Evolutionary conservation across 2,888 invertebrate species (phyloP).

Genomic region (Dicyrtomina minuta): DNA sequence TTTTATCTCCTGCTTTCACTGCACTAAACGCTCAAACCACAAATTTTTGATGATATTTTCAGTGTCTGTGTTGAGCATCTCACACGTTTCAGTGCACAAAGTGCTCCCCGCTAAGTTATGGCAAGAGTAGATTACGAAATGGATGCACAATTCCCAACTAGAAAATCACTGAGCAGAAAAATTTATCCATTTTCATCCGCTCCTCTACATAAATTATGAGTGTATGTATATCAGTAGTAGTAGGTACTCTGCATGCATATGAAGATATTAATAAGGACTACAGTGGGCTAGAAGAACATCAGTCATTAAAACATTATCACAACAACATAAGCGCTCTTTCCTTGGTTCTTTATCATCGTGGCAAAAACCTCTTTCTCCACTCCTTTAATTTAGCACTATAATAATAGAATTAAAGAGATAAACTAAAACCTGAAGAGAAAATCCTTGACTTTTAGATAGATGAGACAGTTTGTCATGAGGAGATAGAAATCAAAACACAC

Average conservation of each 20-base stretch:
- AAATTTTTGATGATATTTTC: too few species aligned
- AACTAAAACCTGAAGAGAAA: too few species aligned
- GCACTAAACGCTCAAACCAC: too few species aligned
- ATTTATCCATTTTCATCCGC: slow-evolving; percentile 16
- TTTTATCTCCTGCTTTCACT: too few species aligned
- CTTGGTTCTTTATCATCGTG: too few species aligned
- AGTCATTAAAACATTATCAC: slow-evolving; percentile 4
- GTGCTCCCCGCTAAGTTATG: slow-evolving; percentile 20
- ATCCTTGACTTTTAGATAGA: too few species aligned
- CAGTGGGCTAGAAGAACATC: background rate
- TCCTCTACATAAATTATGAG: slow-evolving; percentile 12
- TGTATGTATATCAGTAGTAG: too few species aligned
- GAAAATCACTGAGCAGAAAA: slow-evolving; percentile 30
- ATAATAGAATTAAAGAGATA: too few species aligned
- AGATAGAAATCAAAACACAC: too few species aligned
- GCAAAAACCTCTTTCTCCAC: too few species aligned
- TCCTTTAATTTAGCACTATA: too few species aligned
- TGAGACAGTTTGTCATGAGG: too few species aligned
- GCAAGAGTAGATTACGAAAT: slow-evolving; percentile 10
- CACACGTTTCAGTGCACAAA: background rate
- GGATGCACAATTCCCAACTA: slow-evolving; percentile 1
- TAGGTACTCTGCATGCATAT: background rate
- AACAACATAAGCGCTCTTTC: background rate
- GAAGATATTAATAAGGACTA: background rate
- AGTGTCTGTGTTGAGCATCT: background rate